phyloP scores from a whole-genome alignment of 2,113 vertebrate species.

The Stictonetta naevosa region DNA sequence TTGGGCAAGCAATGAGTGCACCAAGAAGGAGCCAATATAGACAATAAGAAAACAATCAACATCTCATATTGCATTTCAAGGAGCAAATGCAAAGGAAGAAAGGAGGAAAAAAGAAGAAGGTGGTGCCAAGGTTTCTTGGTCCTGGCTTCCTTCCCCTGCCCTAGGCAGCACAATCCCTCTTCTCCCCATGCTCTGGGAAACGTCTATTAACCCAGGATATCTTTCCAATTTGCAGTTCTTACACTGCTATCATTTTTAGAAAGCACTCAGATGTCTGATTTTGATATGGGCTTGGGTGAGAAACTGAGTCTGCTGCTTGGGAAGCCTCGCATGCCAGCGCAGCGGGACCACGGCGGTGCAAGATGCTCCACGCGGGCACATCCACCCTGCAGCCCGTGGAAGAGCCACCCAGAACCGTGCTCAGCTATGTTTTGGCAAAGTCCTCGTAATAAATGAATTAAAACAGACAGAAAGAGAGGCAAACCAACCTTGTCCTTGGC shows the following conservation, averaged over 20 bases:
- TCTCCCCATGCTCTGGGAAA: neutral
- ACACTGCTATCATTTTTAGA: neutral
- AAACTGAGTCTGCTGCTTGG: neutral
- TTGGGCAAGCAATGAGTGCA: neutral
- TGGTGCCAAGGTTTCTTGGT: neutral
- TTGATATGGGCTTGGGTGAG: neutral
- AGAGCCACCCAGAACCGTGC: too few species aligned
- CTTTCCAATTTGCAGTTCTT: neutral
- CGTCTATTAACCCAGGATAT: neutral
- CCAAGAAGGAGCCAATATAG: neutral
- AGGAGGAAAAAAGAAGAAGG: neutral
- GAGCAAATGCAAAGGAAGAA: neutral
- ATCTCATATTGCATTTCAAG: neutral
- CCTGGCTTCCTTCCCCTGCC: neutral
- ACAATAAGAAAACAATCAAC: neutral
- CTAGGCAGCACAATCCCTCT: neutral
- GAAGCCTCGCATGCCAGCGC: neutral
- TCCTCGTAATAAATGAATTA: too few species aligned
- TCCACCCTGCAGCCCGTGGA: rapidly evolving
- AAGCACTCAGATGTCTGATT: neutral
- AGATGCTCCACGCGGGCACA: rapidly evolving
- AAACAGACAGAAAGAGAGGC: too few species aligned
- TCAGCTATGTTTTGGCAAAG: too few species aligned
- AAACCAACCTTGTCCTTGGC: too few species aligned
- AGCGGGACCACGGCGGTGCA: neutral